Conservation (phyloP, 2,797 vertebrate species). For the Mastacembelus armatus region DNA sequence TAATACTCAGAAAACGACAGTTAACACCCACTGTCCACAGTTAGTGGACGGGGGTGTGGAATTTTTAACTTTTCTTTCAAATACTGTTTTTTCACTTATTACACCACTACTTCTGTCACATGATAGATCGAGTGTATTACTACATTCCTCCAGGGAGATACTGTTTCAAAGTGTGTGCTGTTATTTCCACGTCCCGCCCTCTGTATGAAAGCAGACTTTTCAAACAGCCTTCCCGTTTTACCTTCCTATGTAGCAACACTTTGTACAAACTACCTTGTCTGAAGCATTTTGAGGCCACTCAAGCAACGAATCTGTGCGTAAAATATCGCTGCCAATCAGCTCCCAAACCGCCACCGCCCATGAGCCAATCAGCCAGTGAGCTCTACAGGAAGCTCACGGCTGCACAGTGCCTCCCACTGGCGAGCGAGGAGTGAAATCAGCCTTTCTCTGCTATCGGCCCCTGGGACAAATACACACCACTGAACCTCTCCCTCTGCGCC, state of each 20-base stretch:
- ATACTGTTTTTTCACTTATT: too few species aligned
- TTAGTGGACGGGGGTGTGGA: too few species aligned
- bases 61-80: too few species aligned
- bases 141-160: neutral
- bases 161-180: neutral
- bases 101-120: too few species aligned
- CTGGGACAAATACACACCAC: conserved; percentile 95
- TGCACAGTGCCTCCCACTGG: conserved; percentile 95
- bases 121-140: too few species aligned
- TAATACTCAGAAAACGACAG: too few species aligned
- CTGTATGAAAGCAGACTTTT: too few species aligned
- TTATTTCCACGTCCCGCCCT: neutral
- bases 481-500: conserved; percentile 88
- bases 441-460: conserved; percentile 93
- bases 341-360: neutral
- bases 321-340: neutral
- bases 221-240: too few species aligned
- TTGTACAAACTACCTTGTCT: neutral
- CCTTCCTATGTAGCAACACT: too few species aligned
- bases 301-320: neutral
- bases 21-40: too few species aligned
- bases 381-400: conserved; percentile 95
- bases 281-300: conserved; percentile 8
- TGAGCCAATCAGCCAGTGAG: conserved; percentile 86
- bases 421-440: conserved; percentile 93